Percentiles rank a stretch among this genome's conserved stretches.
Evolutionary conservation across 2,888 invertebrate species (phyloP).

Genomic region (Platynereis dumerilii): DNA sequence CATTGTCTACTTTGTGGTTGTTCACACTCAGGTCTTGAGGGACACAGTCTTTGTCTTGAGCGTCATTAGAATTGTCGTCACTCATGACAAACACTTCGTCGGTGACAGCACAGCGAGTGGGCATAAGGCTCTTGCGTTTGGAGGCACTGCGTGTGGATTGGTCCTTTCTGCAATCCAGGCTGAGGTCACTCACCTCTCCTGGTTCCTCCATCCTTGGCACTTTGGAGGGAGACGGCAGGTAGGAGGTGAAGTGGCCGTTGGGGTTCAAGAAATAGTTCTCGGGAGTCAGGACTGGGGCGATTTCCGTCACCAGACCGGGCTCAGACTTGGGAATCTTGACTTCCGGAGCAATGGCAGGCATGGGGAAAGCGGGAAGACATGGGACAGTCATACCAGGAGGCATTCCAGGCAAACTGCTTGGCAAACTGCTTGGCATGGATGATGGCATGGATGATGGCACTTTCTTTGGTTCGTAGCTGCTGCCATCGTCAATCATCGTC

Average conservation of each 20-base stretch:
- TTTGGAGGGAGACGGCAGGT: constrained; percentile 2
- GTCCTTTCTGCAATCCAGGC: no score
- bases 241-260: no score
- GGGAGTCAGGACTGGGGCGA: neutral
- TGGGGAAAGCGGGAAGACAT: neutral
- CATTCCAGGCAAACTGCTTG: neutral
- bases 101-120: constrained; percentile 48
- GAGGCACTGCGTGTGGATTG: constrained; percentile 12
- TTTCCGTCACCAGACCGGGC: constrained; percentile 40
- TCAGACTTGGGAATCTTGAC: constrained; percentile 44
- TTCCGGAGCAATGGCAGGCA: neutral
- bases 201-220: constrained; percentile 7
- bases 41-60: neutral
- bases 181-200: neutral
- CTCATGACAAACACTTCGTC: constrained; percentile 44
- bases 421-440: neutral
- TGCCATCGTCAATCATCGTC: constrained; percentile 40
- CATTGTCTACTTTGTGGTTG: constrained; percentile 81
- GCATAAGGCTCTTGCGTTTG: constrained; percentile 52
- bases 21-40: constrained; percentile 2
- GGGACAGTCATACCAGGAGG: neutral
- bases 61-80: constrained; percentile 42
- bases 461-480: neutral
- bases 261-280: no score
- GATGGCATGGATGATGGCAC: neutral